Evolutionary conservation across 53 echinoderm and acorn worm genomes (phyloP).

Genomic region (Holothuria scabra): DNA sequence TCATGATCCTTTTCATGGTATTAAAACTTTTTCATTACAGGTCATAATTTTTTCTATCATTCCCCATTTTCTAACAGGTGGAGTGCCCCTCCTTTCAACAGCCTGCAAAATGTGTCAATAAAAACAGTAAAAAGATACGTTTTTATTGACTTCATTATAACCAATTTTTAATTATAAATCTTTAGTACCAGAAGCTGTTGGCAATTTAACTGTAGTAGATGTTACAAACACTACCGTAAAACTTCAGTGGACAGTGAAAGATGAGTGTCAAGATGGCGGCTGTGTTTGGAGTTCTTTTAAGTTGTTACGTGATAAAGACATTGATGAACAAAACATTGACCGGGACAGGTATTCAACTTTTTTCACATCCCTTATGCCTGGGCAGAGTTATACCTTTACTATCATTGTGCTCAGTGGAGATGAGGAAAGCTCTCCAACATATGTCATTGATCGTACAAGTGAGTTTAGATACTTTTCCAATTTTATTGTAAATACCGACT

Average conservation of each 20-base stretch:
- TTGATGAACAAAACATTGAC: not conserved
- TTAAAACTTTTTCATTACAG: too few relatives aligned
- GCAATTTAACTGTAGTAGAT: not conserved
- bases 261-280: not conserved
- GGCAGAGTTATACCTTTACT: not conserved
- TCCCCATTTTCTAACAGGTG: too few relatives aligned
- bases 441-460: not conserved
- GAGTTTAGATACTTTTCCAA: not conserved
- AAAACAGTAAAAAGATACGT: too few relatives aligned
- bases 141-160: too few relatives aligned
- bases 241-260: constrained; percentile 3
- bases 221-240: not conserved
- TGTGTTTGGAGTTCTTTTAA: constrained; percentile 2
- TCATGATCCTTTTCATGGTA: too few relatives aligned
- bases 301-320: not conserved
- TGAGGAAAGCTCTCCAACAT: not conserved
- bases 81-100: too few relatives aligned
- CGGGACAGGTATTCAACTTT: not conserved
- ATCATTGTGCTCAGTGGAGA: not conserved
- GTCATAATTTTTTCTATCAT: too few relatives aligned
- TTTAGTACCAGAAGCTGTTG: constrained; percentile 30
- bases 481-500: too few relatives aligned
- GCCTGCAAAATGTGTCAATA: too few relatives aligned
- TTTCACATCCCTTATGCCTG: not conserved
- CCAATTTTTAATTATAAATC: not conserved